A percentile compares a stretch with the other conserved stretches of the same genome.
phyloP scores from a whole-genome alignment of 2,888 invertebrate species.

The Pachliopta kotzebuea region DNA sequence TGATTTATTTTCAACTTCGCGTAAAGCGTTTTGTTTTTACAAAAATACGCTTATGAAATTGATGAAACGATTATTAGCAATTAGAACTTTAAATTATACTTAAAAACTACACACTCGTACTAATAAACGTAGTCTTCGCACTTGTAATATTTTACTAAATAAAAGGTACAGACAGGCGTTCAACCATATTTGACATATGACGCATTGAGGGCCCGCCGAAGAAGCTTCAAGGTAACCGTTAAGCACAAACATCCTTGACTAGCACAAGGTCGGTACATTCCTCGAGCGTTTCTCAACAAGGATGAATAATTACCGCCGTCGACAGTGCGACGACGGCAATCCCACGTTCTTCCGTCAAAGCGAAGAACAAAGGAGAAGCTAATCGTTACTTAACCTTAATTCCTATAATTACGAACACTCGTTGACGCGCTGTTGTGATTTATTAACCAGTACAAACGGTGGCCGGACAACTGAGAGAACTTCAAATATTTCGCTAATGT shows the following conservation, averaged over 20 bases:
- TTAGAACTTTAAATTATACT: not conserved
- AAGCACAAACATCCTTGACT: constrained; percentile 25
- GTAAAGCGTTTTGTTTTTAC: not conserved
- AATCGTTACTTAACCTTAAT: constrained; percentile 76
- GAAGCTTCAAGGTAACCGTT: constrained; percentile 6
- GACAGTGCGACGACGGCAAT: constrained; percentile 33
- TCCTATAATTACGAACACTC: constrained; percentile 65
- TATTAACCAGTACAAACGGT: constrained; percentile 49
- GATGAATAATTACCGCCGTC: constrained; percentile 29
- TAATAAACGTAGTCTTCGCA: not conserved
- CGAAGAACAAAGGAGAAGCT: constrained; percentile 64
- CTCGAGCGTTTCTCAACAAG: constrained; percentile 23
- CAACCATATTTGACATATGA: not conserved
- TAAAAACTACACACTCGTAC: not conserved
- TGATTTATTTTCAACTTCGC: not conserved
- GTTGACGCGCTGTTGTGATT: constrained; percentile 72
- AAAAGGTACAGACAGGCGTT: not conserved
- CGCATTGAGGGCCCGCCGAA: not conserved
- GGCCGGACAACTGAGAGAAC: constrained; percentile 31
- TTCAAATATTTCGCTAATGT: constrained; percentile 53
- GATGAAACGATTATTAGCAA: not conserved
- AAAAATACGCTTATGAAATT: not conserved
- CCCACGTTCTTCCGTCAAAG: constrained; percentile 57
- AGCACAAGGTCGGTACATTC: constrained; percentile 28
- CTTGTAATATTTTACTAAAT: not conserved